phyloP scores from a whole-genome alignment of 2,888 invertebrate species.

The Sclerodermus sp. region DNA sequence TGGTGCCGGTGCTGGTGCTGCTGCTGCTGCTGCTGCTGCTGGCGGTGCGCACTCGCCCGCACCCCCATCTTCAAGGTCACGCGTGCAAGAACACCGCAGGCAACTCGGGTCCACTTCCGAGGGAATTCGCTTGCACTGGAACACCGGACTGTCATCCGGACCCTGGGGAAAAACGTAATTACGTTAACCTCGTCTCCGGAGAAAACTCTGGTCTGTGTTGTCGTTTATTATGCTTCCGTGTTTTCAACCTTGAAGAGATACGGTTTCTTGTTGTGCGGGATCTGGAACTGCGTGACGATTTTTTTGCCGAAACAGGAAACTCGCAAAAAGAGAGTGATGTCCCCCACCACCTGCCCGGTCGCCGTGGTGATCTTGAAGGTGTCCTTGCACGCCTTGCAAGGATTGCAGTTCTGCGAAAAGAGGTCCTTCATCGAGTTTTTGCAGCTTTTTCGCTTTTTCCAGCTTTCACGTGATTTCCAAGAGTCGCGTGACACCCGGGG shows the following conservation, averaged over 20 bases:
- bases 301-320: constrained; percentile 69
- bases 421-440: no score
- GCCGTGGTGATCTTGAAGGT: constrained; percentile 62
- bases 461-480: no score
- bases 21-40: no score
- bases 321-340: constrained; percentile 65
- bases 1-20: constrained; percentile 12
- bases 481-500: no score
- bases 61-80: constrained; percentile 5
- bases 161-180: constrained; percentile 13
- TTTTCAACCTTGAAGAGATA: constrained; percentile 50
- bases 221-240: neutral
- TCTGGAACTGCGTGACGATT: constrained; percentile 69
- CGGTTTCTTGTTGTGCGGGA: constrained; percentile 45
- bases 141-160: constrained; percentile 37
- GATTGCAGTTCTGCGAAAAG: constrained; percentile 51
- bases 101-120: constrained; percentile 13
- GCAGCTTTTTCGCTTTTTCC: no score
- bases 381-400: constrained; percentile 66
- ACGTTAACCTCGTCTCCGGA: no score
- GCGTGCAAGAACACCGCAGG: constrained; percentile 16
- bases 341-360: constrained; percentile 62
- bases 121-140: constrained; percentile 44
- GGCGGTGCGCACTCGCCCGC: no score
- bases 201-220: no score